Conservation (phyloP, 2,113 vertebrate genomes). For the Mus pahari region DNA sequence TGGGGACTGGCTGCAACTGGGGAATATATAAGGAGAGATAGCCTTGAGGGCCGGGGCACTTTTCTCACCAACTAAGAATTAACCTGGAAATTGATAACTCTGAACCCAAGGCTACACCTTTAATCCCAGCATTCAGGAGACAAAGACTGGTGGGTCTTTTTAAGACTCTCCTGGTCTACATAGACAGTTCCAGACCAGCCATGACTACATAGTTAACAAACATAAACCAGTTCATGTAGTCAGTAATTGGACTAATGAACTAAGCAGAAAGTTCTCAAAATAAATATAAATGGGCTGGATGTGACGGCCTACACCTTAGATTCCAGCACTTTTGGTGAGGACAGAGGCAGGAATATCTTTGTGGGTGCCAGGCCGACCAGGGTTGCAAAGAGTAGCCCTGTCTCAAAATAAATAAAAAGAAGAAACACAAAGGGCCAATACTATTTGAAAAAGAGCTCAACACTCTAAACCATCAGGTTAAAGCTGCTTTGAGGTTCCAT, state of each 20-base stretch:
- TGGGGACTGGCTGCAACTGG: neutral
- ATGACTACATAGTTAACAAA: neutral
- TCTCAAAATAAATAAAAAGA: no score
- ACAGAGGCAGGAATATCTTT: neutral
- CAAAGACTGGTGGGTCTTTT: neutral
- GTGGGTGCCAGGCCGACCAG: neutral
- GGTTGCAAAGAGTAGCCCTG: no score
- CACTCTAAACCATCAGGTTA: neutral
- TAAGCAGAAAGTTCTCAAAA: neutral
- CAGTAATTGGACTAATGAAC: neutral
- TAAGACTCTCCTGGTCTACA: neutral
- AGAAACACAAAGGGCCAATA: neutral
- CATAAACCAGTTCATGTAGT: neutral
- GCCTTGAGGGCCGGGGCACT: neutral
- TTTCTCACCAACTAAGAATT: neutral
- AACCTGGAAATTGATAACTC: neutral
- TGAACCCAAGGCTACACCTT: neutral
- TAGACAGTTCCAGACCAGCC: neutral
- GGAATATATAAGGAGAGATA: neutral
- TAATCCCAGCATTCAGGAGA: neutral
- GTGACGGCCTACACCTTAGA: neutral
- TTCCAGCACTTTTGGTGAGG: neutral
- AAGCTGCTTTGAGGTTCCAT: neutral
- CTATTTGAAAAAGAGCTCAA: neutral
- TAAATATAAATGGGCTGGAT: neutral